These are phyloP conservation scores for Agrochola macilenta DNA, from an alignment of 2,888 invertebrate species.

Conservation along the genomic window DNA sequence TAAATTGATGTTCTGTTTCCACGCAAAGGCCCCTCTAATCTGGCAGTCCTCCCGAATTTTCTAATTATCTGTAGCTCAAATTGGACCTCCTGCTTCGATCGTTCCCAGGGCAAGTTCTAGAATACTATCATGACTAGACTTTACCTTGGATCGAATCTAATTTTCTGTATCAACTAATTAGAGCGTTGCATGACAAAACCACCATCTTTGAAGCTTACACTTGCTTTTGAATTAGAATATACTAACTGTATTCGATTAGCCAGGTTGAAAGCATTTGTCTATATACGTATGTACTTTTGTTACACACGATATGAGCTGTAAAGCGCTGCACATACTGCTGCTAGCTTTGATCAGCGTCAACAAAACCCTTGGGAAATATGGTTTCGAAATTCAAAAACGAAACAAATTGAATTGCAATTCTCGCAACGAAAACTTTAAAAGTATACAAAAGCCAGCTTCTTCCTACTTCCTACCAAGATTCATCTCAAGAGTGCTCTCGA, in stretches of 20 bases:
- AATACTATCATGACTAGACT: not conserved
- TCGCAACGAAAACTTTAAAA: not conserved
- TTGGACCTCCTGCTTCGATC: not conserved
- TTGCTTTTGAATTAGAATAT: not conserved
- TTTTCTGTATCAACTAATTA: not conserved
- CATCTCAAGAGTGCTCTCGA: slow-evolving; percentile 33
- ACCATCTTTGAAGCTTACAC: not conserved
- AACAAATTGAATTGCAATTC: slow-evolving; percentile 20
- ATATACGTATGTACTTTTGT: too few species aligned
- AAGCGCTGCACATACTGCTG: not conserved
- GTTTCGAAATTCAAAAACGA: not conserved
- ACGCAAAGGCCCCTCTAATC: not conserved
- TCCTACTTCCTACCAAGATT: slow-evolving; percentile 22
- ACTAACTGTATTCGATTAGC: not conserved
- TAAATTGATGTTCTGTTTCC: not conserved
- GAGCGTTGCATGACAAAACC: not conserved
- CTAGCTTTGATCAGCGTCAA: not conserved
- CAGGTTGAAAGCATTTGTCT: not conserved
- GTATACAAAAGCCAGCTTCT: slow-evolving; percentile 15
- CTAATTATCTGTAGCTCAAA: not conserved
- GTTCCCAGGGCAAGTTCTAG: not conserved
- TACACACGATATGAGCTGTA: not conserved
- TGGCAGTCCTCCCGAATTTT: not conserved
- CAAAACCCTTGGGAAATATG: not conserved
- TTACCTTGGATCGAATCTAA: not conserved